Evolutionary conservation across 2,113 vertebrate species (phyloP), one percentile per base, ranked within the genome.

Genomic region (Bujurquina vittata): DNA sequence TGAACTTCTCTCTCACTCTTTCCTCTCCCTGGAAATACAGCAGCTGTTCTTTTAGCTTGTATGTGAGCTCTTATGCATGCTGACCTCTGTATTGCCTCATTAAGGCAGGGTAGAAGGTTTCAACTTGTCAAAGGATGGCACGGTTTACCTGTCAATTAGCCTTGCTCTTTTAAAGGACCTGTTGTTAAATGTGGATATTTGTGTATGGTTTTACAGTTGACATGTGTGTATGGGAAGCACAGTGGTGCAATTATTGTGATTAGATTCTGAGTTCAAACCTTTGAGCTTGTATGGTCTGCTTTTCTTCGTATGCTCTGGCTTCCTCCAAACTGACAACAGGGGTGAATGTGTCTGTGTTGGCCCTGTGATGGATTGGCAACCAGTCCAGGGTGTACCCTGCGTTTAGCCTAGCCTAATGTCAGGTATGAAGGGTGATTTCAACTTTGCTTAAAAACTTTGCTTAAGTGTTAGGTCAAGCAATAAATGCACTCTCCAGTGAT

Each of bases 21-120:
- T 26, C 26, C 26, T 26, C 26, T 26, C 26, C 26, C 26, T 26
- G 26, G 26, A 26, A 26, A 26, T 26, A 26, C 26, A 26, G 26
- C 26, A 26, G 26, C 26, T 26, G 26, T 26, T 26, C 26, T 26
- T 26, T 26, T 26, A 26, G 26, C 26, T 26, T 49, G n/a, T 29
- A 4, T 31, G 40, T 29, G 23, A 3, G 17, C 17, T 52, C 18
- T 52, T 52, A 49, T 69, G 59, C 22, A 33, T 77, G n/a, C 46
- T 65, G 69, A 80, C 77, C 22, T 80, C 18, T 52, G 35, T 55
- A 52, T 52, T 77, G 43, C 77, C 81, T 81, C 49, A 18, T 17
- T 49, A 78, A 26, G 2, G 20, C 37, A 54, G 14, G 11, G 18
- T 8, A 6, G 20, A 35, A 78, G 14, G 35, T 49, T 61, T 67